Evolutionary conservation across 2,113 vertebrate genomes (phyloP), one percentile per base, ranked within the genome.

Genomic region (Crotalus tigris): DNA sequence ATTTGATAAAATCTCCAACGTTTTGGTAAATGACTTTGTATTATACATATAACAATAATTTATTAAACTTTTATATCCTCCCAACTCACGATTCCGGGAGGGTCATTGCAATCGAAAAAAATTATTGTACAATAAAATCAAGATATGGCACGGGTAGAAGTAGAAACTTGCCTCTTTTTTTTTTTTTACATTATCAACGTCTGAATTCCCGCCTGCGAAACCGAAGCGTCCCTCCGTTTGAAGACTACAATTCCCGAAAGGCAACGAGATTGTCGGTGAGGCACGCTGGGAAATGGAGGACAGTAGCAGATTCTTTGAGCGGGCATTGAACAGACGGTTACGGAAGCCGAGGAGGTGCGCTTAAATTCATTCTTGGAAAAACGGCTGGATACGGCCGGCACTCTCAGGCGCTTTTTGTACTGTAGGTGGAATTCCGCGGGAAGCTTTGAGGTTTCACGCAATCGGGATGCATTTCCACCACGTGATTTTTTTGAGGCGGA

Each of bases 241-340:
- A 93, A 90, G 12, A 92, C 87, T 85, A 93, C 89, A 87, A 54
- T 24, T 93, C 55, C 92, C 92, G 19, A 86, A 4, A 87, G 44
- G 26, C 55, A 61, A 26, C n/a, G 49, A 85, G 51, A 26, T 17
- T 11, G 15, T 2, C 2, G 9, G 23, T 1, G 26, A 21, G 57
- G 92, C 39, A 93, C 64, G 11, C 57, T 90, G 92, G 92, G 92
- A 93, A 90, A 90, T 46, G 46, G 51, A 61, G 92, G 21, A 9
- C 7, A 81, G 75, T 39, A 29, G 12, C 9, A 21, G n/a, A 58
- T 64, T 44, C 49, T 15, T 86, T 46, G 8, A 75, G 21, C 10
- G 1, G 75, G 24, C 55, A 9, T 44, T 61, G 85, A 10, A 64
- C 1, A 19, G 3, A 24, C 75, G 17, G 19, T 23, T 81, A 75